Evolutionary conservation across 2,797 vertebrate genomes (phyloP).

Genomic region (Sebastes reedi): DNA sequence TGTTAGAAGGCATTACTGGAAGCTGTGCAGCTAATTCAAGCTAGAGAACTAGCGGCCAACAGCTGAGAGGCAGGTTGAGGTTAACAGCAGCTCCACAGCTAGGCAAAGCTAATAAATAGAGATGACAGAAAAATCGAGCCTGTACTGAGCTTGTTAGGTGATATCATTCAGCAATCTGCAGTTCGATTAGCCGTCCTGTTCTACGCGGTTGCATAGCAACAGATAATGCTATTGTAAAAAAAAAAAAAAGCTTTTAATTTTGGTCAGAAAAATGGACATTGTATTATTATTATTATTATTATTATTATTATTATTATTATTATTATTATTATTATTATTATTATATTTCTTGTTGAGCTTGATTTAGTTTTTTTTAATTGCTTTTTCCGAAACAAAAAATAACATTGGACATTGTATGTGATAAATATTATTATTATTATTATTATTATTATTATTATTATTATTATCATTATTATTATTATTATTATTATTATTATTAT

Average conservation of each 20-base stretch:
- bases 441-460: too few relatives aligned
- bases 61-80: not conserved
- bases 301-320: too few relatives aligned
- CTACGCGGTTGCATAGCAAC: slow-evolving; percentile 45
- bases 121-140: slow-evolving; percentile 60
- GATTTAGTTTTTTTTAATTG: too few relatives aligned
- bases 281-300: too few relatives aligned
- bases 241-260: not conserved
- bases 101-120: slow-evolving; percentile 60
- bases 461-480: too few relatives aligned
- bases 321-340: too few relatives aligned
- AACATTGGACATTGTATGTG: too few relatives aligned
- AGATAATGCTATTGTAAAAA: not conserved
- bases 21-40: not conserved
- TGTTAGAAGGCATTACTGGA: slow-evolving; percentile 41
- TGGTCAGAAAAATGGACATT: not conserved
- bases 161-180: not conserved
- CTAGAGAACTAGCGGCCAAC: slow-evolving; percentile 22
- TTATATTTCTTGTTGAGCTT: too few relatives aligned
- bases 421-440: too few relatives aligned
- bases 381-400: too few relatives aligned
- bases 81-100: not conserved
- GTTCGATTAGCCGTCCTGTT: slow-evolving; percentile 50
- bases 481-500: too few relatives aligned
- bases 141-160: accelerated